These are phyloP conservation scores for Athrips mouffetella DNA, from an alignment of 2,888 invertebrate species.

Conservation along the genomic window DNA sequence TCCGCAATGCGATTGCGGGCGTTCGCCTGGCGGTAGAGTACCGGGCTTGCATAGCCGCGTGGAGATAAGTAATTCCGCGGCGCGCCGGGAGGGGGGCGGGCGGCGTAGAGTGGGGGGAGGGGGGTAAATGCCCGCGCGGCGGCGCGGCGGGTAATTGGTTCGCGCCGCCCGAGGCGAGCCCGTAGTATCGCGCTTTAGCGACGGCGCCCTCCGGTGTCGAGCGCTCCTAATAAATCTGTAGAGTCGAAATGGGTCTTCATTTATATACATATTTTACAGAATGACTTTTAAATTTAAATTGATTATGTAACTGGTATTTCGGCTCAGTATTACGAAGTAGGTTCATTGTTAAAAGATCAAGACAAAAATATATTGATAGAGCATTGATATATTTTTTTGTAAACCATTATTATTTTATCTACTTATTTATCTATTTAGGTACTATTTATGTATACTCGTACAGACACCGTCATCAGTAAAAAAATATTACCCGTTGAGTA, in stretches of 20 bases:
- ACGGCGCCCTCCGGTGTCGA: constrained; percentile 77
- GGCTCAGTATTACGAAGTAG: too few species aligned
- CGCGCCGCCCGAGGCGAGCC: constrained; percentile 78
- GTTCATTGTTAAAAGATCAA: too few species aligned
- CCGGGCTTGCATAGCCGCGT: constrained; percentile 47
- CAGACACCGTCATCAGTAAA: too few species aligned
- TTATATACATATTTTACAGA: constrained; percentile 16
- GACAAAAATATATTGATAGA: too few species aligned
- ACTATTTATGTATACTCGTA: too few species aligned
- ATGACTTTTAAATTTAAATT: neutral
- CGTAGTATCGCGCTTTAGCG: constrained; percentile 78
- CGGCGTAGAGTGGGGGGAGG: constrained; percentile 35
- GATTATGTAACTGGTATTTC: neutral
- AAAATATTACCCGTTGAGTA: too few species aligned
- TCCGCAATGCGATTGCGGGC: constrained; percentile 67
- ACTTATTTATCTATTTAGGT: too few species aligned
- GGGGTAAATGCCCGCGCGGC: constrained; percentile 72
- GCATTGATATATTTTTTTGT: too few species aligned
- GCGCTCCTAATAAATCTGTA: constrained; percentile 41
- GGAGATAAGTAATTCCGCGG: constrained; percentile 65
- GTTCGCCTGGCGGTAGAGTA: constrained; percentile 69
- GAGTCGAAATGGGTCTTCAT: constrained; percentile 42
- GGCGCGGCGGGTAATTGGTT: constrained; percentile 77
- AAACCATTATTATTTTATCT: too few species aligned
- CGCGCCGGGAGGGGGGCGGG: constrained; percentile 33